These are phyloP conservation scores for Drosophila pruinosa DNA, from an alignment of 1,140 invertebrate genomes.

Conservation along the genomic window DNA sequence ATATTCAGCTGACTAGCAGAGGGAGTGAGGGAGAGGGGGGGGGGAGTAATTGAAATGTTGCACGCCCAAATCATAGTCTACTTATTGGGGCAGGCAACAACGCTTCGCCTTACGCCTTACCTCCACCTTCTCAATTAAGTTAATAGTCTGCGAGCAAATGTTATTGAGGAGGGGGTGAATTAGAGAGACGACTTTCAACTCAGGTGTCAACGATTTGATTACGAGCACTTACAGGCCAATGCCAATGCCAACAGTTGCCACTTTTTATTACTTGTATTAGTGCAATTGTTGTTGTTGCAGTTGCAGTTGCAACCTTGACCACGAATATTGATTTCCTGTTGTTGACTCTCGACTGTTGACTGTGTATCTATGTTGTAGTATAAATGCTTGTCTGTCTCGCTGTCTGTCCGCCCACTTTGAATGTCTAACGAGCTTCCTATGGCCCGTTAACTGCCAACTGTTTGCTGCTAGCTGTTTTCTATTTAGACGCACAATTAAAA, in stretches of 20 bases:
- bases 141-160: conserved; percentile 45
- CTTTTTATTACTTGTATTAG: background rate
- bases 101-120: background rate
- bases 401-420: conserved; percentile 34
- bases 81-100: conserved; percentile 29
- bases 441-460: conserved; percentile 39
- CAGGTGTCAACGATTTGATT: conserved; percentile 73
- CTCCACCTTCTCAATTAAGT: conserved; percentile 43
- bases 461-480: background rate
- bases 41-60: conserved; percentile 23
- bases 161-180: background rate
- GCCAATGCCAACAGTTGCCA: conserved; percentile 50
- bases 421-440: conserved; percentile 63
- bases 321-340: conserved; percentile 81
- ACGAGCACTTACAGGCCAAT: conserved; percentile 53
- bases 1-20: background rate
- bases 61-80: conserved; percentile 57
- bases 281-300: conserved; percentile 18
- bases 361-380: conserved; percentile 22
- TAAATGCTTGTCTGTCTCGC: conserved; percentile 29
- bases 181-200: conserved; percentile 41
- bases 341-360: conserved; percentile 10
- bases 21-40: no score
- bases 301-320: conserved; percentile 70
- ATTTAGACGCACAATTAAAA: conserved; percentile 41